Base-by-base conservation (phyloP, 2,888 invertebrate species). In the Sthenelais limicola region DNA sequence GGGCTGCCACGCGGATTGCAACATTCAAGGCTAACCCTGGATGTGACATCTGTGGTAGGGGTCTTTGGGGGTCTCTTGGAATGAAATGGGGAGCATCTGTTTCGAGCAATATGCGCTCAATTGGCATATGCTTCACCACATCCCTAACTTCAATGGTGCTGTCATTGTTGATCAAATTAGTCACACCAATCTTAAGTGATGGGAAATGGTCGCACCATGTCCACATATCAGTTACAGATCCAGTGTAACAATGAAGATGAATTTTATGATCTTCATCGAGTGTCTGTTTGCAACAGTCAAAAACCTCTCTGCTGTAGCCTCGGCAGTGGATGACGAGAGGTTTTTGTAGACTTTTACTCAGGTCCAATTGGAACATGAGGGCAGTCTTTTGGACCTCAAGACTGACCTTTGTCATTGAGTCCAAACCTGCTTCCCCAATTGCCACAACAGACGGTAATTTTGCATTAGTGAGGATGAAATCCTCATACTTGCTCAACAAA, bases 1-100 rank as follows among this genome's bases (percentile, higher is more conserved):
- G n/a, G n/a, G n/a, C n/a, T n/a, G n/a, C n/a, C n/a, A 2, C 24
- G 7, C 52, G 26, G 3, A 52, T 21, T 5, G 52, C 52, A n/a
- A 52, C 52, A 52, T 52, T 52, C 9, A 52, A 30, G 15, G 52
- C 52, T 24, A 5, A 30, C 1, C 52, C 52, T 24, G 52, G 52
- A 21, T 52, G 52, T 5, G 52, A 52, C 24, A 52, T 2, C 2
- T 52, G 24, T 5, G 52, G 52, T 3, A 52, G 15, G 26, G 30
- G 12, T 3, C 15, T 15, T 24, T 52, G 24, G 52, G 15, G 15
- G 2, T 26, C 30, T 15, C 52, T 52, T 3, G 52, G 52, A 3
- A 52, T 21, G 21, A 52, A 52, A 24, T 52, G 52, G 4, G 52
- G 52, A 4, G 52, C 52, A 52, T 52, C 52, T 24, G 52, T 52